Percentiles rank a stretch among this genome's conserved stretches.
Evolutionary conservation across 2,888 invertebrate genomes (phyloP).

Genomic region (Andrena chrysosceles): DNA sequence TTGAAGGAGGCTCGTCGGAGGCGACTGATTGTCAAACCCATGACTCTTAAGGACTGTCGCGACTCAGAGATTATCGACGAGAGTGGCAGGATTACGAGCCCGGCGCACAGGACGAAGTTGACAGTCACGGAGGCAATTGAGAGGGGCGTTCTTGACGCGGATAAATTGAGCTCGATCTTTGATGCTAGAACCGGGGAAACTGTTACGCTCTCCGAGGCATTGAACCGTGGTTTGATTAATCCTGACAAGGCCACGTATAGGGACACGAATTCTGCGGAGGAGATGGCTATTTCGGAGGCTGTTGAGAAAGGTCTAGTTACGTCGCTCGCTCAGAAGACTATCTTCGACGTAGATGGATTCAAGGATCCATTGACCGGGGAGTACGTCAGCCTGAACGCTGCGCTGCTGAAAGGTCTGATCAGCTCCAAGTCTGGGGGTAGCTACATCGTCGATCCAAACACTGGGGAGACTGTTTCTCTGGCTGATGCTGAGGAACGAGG

Average conservation of each 20-base stretch:
- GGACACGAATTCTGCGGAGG: conserved; percentile 90
- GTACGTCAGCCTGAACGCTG: conserved; percentile 93
- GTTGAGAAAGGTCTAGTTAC: conserved; percentile 95
- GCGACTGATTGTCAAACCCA: conserved; percentile 93
- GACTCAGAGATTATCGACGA: conserved; percentile 93
- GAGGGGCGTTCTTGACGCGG: conserved; percentile 94
- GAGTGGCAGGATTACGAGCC: conserved; percentile 92
- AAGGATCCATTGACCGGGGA: conserved; percentile 93
- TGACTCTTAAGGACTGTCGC: conserved; percentile 95
- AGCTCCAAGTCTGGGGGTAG: conserved; percentile 87
- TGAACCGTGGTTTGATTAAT: conserved; percentile 92
- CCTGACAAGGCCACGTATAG: conserved; percentile 89
- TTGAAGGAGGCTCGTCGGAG: conserved; percentile 94
- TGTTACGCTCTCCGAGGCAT: conserved; percentile 93
- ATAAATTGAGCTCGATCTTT: conserved; percentile 93
- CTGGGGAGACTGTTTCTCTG: conserved; percentile 91
- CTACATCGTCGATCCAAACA: conserved; percentile 90
- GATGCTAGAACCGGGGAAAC: conserved; percentile 92
- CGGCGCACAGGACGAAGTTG: conserved; percentile 91
- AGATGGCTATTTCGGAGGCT: conserved; percentile 93
- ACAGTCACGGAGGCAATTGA: conserved; percentile 94
- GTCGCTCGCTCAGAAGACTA: conserved; percentile 94
- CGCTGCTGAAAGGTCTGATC: conserved; percentile 91
- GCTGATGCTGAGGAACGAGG: conserved; percentile 92
- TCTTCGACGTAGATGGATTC: conserved; percentile 97